phyloP scores from a whole-genome alignment of 92 coral and sea anemone genomes.

The Palythoa grandiflora region DNA sequence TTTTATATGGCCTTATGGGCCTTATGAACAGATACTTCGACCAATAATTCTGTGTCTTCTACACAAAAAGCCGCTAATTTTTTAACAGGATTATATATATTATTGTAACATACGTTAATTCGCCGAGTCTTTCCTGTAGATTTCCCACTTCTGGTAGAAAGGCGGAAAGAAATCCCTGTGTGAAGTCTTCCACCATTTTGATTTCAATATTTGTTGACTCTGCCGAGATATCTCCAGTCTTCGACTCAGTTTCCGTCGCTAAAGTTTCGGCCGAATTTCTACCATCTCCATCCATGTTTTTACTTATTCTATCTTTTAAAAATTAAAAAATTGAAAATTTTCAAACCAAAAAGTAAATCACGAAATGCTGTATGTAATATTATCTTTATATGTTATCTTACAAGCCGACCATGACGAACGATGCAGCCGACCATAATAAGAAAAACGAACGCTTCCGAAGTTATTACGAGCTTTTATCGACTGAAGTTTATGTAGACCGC shows the following conservation, averaged over 20 bases:
- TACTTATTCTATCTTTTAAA: background rate
- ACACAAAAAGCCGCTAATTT: background rate
- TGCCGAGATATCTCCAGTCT: conserved; percentile 11
- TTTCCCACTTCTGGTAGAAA: conserved; percentile 85
- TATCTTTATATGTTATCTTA: too few relatives aligned
- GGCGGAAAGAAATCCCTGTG: conserved; percentile 79
- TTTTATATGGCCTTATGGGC: too few relatives aligned
- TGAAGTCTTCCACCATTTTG: conserved; percentile 71
- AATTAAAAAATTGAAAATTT: too few relatives aligned
- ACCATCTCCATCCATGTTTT: conserved; percentile 5
- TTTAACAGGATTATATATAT: background rate
- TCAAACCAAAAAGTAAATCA: too few relatives aligned
- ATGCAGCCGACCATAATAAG: too few relatives aligned
- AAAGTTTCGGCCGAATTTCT: background rate
- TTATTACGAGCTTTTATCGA: conserved; percentile 16
- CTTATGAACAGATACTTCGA: too few relatives aligned
- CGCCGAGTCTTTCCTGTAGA: conserved; percentile 75
- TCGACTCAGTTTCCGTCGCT: conserved; percentile 15
- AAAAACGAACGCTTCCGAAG: conserved; percentile 24
- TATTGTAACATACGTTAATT: conserved; percentile 79
- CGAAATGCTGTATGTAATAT: too few relatives aligned
- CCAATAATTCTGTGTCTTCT: too few relatives aligned
- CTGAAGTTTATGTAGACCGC: background rate
- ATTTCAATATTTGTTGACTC: background rate
- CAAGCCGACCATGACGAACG: too few relatives aligned